Base-by-base conservation (phyloP, 2,888 invertebrate genomes). In the Actias luna region DNA sequence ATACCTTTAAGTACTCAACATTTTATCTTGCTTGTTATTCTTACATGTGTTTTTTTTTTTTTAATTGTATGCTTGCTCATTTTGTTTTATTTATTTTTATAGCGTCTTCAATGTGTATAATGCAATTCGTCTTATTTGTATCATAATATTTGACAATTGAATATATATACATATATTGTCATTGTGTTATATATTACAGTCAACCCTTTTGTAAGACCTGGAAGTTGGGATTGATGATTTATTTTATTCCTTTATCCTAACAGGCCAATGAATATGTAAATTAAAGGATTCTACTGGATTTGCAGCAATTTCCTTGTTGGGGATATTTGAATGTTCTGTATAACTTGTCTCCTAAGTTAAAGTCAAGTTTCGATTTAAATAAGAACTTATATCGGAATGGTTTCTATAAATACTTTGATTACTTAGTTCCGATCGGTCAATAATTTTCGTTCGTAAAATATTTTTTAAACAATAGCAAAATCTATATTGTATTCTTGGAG, bases 261-360 rank as follows among this genome's bases (percentile, higher is more conserved):
- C 67, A 64, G 66, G 67, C 64, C 70, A 58, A 77, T 78, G 73
- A 80, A 80, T 79, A 81, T 81, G 78, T 70, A 77, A 79, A 81
- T 76, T 67, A 66, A 65, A 71, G 70, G 71, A 65, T 66, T 71
- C 66, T 63, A 61, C 69, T 62, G 69, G 70, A 71, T 75, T 71
- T 67, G 61, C 68, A 67, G 69, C 63, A 67, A 72, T 70, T 69
- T 74, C 46, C 63, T 63, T 62, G 59, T 65, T 65, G 65, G 58
- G 59, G 67, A 69, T 66, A 66, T 66, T 68, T 66, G 71, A 69
- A 71, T 71, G 67, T 71, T 64, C 66, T 63, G 64, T 60, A 62
- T 66, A 70, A 73, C 65, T 72, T 69, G 67, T 75, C 63, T 61
- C 63, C 63, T 35, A 62, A 70, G 66, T 70, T 73, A 8, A 55